Conservation (phyloP, 2,888 invertebrate species). For the Drosophila birchii region DNA sequence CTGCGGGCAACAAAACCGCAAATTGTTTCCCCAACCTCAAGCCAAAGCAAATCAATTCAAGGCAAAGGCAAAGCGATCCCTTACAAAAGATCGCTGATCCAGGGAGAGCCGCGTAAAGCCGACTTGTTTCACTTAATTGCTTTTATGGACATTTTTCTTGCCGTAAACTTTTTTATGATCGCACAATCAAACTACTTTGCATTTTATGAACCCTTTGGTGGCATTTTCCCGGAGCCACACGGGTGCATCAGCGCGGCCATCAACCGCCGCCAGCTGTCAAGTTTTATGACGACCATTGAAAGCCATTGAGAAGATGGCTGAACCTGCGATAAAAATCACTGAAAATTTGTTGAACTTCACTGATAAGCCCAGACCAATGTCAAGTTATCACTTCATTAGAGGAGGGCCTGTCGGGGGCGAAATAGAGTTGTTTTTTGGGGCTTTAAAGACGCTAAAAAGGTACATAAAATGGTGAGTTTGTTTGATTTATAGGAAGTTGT, state of each 20-base stretch:
- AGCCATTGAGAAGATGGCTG: conserved; percentile 55
- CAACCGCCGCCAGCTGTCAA: conserved; percentile 43
- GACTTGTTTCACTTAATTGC: conserved; percentile 66
- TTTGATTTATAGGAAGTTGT: conserved; percentile 13
- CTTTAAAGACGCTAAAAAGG: no score
- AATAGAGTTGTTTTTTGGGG: conserved; percentile 13
- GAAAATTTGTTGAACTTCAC: conserved; percentile 63
- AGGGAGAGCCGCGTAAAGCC: conserved; percentile 25
- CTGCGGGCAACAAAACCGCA: conserved; percentile 45
- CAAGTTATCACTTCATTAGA: conserved; percentile 73
- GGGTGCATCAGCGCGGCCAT: conserved; percentile 14
- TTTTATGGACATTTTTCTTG: conserved; percentile 67
- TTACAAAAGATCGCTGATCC: conserved; percentile 28
- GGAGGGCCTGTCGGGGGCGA: conserved; percentile 12
- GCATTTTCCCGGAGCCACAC: conserved; percentile 22
- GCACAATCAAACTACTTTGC: conserved; percentile 68
- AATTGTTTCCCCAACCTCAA: conserved; percentile 33
- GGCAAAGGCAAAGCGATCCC: conserved; percentile 38
- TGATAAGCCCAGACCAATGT: conserved; percentile 50
- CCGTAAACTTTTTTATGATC: conserved; percentile 66
- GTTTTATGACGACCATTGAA: conserved; percentile 58
- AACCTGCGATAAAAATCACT: conserved; percentile 65
- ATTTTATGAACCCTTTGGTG: conserved; percentile 58
- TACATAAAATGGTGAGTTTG: not conserved
- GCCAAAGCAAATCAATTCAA: conserved; percentile 49